Base-by-base conservation (phyloP, 1,140 invertebrate species). In the Pomacea maculata region DNA sequence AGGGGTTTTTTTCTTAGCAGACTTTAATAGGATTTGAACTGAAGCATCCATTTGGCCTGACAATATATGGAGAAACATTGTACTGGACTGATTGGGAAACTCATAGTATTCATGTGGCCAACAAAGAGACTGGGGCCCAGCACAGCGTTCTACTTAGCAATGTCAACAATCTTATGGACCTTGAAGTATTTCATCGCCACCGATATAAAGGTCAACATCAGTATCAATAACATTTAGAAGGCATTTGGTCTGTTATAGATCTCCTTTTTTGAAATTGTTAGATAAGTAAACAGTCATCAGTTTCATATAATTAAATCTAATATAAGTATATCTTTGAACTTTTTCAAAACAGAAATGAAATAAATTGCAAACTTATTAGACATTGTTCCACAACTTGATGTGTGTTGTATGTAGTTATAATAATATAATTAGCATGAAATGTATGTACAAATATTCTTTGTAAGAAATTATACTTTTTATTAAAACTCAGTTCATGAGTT, bases 31-130 rank as follows among this genome's bases (percentile, higher is more conserved):
- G 87, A 89, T 93, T 52, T 87, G 96, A 82, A 92, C 94, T 74
- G 93, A 94, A 88, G 91, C 94, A 99, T 93, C 97, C 97, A 12
- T 99, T 99, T 91, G 97, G 97, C 0, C 96, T 99, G 14, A 97
- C 97, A 0, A 95, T 99, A 0, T 95, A 95, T 90, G 93, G 95
- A 25, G 94, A 97, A 86, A 97, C 96, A 87, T 98, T 99, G 79
- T 99, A 99, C 90, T 98, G 98, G 97, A 99, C 98, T 1, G 98
- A 99, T 91, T 93, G 99, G 67, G 96, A 98, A 72, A 86, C 86
- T 19, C 87, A 89, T 74, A 87, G 85, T 71, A 88, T 91, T 45
- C 85, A 90, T 73, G 83, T 80, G 52, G 87, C 88, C n/a, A 86
- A 88, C 79, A 89, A 89, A 75, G 95, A 97, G 83, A 98, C 97